phyloP scores from a whole-genome alignment of 1,140 invertebrate species.

The Saxidomus purpurata region DNA sequence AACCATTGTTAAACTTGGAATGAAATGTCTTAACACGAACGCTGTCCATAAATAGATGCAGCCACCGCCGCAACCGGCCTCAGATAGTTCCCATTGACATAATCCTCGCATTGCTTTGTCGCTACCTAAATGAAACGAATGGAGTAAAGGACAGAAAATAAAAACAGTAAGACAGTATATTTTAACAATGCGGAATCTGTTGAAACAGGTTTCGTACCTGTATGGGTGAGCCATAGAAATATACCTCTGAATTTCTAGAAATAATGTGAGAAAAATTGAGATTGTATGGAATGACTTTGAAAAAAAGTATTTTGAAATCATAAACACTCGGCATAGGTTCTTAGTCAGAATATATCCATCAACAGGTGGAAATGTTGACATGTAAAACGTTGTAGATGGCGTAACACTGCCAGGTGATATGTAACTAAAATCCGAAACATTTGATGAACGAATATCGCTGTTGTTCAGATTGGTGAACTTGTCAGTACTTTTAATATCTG shows the following conservation, averaged over 20 bases:
- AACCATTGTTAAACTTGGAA: neutral
- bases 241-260: conserved; percentile 49
- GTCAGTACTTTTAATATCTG: too few species aligned
- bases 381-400: neutral
- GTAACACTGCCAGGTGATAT: too few species aligned
- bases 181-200: neutral
- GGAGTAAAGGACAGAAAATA: conserved; percentile 14
- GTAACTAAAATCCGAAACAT: too few species aligned
- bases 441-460: too few species aligned
- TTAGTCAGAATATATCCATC: neutral
- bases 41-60: conserved; percentile 43
- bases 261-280: conserved; percentile 10
- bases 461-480: too few species aligned
- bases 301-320: neutral
- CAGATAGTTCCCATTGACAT: conserved; percentile 40
- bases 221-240: conserved; percentile 1
- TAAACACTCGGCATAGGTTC: conserved; percentile 16
- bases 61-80: neutral
- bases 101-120: conserved; percentile 21
- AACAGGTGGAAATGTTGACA: neutral
- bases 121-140: conserved; percentile 36
- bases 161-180: neutral
- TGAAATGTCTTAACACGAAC: conserved; percentile 21
- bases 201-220: neutral
- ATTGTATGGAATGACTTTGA: neutral